phyloP scores from a whole-genome alignment of 2,797 vertebrate genomes.

The Momotus momota region DNA sequence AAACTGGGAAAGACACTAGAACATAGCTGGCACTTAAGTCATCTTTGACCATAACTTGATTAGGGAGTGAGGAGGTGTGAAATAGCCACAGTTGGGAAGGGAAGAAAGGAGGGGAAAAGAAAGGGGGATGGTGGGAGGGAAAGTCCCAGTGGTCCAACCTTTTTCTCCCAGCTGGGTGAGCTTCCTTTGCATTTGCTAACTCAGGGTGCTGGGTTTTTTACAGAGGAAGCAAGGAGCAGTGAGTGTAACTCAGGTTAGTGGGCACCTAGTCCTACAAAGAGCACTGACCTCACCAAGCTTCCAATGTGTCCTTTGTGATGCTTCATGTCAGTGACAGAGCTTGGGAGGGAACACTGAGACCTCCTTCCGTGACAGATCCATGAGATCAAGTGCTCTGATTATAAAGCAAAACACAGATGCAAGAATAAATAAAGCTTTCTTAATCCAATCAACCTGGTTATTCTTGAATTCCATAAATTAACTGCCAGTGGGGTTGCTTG shows the following conservation, averaged over 20 bases:
- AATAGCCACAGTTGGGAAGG: not conserved
- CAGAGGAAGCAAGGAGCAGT: not conserved
- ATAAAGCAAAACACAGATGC: not conserved
- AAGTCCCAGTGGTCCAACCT: not conserved
- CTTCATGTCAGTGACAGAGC: not conserved
- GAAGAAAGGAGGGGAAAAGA: not conserved
- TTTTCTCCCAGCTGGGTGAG: not conserved
- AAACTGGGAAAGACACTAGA: constrained; percentile 42
- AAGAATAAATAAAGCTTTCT: constrained; percentile 45
- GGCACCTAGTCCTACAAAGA: not conserved
- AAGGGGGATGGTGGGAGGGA: not conserved
- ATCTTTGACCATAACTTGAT: constrained; percentile 57
- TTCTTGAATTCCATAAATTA: constrained; percentile 47
- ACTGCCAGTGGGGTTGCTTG: constrained; percentile 24
- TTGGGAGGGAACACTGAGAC: not conserved
- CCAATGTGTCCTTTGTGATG: not conserved
- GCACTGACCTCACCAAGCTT: not conserved
- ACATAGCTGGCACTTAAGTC: constrained; percentile 1
- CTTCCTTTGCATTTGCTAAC: not conserved
- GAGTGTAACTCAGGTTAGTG: not conserved
- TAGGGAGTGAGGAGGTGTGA: constrained; percentile 25
- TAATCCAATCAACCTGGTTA: constrained; percentile 29
- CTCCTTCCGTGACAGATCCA: not conserved
- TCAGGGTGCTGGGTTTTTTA: not conserved
- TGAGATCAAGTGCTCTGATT: not conserved